Evolutionary conservation across 2,797 vertebrate species (phyloP).

Genomic region (Gadopsis bispinosus): DNA sequence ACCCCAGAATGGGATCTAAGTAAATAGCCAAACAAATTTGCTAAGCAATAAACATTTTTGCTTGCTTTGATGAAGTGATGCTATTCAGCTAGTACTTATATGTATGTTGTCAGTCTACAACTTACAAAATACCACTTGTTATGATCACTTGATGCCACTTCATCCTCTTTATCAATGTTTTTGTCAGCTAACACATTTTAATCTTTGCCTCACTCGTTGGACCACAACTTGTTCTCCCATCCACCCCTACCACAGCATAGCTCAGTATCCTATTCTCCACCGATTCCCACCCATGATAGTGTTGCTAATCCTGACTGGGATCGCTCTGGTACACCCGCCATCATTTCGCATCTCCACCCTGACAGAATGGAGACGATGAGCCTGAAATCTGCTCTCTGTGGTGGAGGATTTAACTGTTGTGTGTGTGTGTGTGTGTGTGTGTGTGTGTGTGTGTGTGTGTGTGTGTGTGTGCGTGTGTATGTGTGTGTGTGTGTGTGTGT

Average conservation of each 20-base stretch:
- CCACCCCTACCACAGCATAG: slow-evolving; percentile 12
- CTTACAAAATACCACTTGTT: not conserved
- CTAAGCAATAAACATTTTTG: not conserved
- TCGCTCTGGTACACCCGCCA: slow-evolving; percentile 61
- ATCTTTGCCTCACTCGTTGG: slow-evolving; percentile 18
- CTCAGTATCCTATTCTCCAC: slow-evolving; percentile 48
- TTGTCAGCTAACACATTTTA: slow-evolving; percentile 41
- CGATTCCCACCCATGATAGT: slow-evolving; percentile 71
- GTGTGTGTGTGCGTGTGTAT: slow-evolving; percentile 37
- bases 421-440: slow-evolving; percentile 36
- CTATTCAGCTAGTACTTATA: not conserved
- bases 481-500: slow-evolving; percentile 15
- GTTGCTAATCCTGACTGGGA: slow-evolving; percentile 74
- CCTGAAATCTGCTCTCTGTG: slow-evolving; percentile 70
- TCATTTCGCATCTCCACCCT: slow-evolving; percentile 60
- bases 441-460: slow-evolving; percentile 31
- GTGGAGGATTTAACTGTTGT: slow-evolving; percentile 62
- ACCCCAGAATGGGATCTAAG: not conserved
- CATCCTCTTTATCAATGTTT: not conserved
- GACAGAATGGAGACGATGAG: slow-evolving; percentile 72
- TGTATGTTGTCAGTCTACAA: not conserved
- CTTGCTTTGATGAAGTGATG: not conserved
- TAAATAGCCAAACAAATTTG: not conserved
- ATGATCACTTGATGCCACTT: not conserved
- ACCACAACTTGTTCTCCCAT: slow-evolving; percentile 14